These are phyloP conservation scores for Perizoma affinitatum DNA, from an alignment of 2,888 invertebrate genomes.

Conservation along the genomic window DNA sequence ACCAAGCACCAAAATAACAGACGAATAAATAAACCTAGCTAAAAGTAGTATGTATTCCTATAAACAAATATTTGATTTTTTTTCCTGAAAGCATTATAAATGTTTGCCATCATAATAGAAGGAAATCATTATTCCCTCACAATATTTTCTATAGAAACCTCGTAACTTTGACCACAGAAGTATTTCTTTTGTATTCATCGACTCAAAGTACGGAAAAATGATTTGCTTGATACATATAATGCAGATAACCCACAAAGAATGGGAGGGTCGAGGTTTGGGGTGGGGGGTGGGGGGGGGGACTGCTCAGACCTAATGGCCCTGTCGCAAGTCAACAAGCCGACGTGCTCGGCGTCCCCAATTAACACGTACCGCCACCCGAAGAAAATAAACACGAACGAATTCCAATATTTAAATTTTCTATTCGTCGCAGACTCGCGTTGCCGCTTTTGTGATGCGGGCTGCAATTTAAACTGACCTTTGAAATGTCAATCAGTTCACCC, in stretches of 20 bases:
- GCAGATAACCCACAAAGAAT: conserved; percentile 58
- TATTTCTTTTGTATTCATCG: conserved; percentile 19
- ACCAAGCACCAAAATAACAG: too few relatives aligned
- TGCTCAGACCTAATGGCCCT: conserved; percentile 63
- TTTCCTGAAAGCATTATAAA: too few relatives aligned
- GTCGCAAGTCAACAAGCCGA: conserved; percentile 73
- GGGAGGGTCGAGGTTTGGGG: conserved; percentile 45
- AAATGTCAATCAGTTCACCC: conserved; percentile 12
- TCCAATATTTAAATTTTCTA: conserved; percentile 49
- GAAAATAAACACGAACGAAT: conserved; percentile 62
- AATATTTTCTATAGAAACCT: neutral
- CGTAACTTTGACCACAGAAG: conserved; percentile 20
- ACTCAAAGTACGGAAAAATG: conserved; percentile 31
- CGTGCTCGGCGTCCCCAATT: conserved; percentile 71
- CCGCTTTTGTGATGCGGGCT: conserved; percentile 17
- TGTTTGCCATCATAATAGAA: too few relatives aligned
- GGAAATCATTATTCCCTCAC: too few relatives aligned
- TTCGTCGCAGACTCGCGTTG: conserved; percentile 28
- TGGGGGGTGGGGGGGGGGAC: conserved; percentile 39
- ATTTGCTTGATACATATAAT: conserved; percentile 44
- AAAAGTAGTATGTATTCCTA: too few relatives aligned
- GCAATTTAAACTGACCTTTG: conserved; percentile 19
- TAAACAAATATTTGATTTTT: too few relatives aligned
- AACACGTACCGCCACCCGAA: conserved; percentile 59
- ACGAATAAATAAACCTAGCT: too few relatives aligned